Conservation (phyloP, 2,113 vertebrate genomes). For the Coryphaenoides rupestris region DNA sequence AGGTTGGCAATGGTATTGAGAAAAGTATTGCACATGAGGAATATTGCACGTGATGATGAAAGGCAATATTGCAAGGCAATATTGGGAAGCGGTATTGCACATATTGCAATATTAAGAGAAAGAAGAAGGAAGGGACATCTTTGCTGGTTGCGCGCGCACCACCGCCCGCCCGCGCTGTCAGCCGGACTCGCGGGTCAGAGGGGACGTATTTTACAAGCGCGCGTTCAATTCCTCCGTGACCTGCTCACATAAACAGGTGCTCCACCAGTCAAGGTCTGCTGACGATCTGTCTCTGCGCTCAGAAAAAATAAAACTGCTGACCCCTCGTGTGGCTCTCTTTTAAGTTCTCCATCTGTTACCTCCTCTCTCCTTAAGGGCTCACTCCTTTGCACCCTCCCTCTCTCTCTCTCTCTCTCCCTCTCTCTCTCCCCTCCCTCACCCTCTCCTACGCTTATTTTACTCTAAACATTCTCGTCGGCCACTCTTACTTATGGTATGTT, state of each 20-base stretch:
- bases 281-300: slow-evolving; percentile 16
- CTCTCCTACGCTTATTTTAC: too few relatives aligned
- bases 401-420: slow-evolving; percentile 7
- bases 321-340: slow-evolving; percentile 32
- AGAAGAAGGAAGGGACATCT: not conserved
- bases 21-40: too few relatives aligned
- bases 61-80: too few relatives aligned
- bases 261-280: slow-evolving; percentile 30
- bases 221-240: slow-evolving; percentile 18
- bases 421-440: too few relatives aligned
- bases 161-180: slow-evolving; percentile 18
- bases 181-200: slow-evolving; percentile 26
- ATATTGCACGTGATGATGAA: too few relatives aligned
- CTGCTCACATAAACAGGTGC: slow-evolving; percentile 42
- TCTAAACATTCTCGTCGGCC: too few relatives aligned
- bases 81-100: too few relatives aligned
- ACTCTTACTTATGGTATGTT: too few relatives aligned
- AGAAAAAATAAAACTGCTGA: slow-evolving; percentile 34
- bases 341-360: slow-evolving; percentile 26
- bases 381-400: not conserved
- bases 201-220: slow-evolving; percentile 29
- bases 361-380: slow-evolving; percentile 22
- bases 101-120: not conserved
- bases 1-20: too few relatives aligned
- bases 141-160: not conserved